These are phyloP conservation scores for Drosophila prostipennis DNA, from an alignment of 2,888 invertebrate species.

Conservation along the genomic window DNA sequence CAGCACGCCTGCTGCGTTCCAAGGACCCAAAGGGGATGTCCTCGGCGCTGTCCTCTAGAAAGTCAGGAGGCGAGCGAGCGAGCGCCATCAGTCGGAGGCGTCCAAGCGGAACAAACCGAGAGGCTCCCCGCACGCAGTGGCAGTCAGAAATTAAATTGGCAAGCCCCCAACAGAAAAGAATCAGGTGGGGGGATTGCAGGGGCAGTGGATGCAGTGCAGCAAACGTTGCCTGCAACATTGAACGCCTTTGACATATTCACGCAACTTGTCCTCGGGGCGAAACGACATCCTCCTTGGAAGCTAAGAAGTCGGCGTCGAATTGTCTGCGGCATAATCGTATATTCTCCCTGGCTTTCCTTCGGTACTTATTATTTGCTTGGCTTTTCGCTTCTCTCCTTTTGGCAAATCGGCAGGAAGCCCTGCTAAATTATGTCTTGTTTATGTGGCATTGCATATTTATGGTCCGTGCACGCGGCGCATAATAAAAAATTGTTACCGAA, in stretches of 20 bases:
- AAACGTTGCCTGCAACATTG: conserved; percentile 68
- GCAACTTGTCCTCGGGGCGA: conserved; percentile 58
- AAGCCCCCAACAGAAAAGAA: conserved; percentile 70
- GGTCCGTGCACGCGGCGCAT: conserved; percentile 56
- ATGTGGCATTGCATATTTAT: conserved; percentile 78
- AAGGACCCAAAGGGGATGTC: conserved; percentile 13
- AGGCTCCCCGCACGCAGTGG: conserved; percentile 74
- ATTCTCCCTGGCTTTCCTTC: conserved; percentile 59
- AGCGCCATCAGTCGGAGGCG: conserved; percentile 67
- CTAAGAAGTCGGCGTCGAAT: conserved; percentile 59
- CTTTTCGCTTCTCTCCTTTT: conserved; percentile 47
- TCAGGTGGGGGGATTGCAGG: too few species aligned
- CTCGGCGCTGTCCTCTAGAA: conserved; percentile 13
- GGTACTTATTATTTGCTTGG: conserved; percentile 73
- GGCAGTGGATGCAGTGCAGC: conserved; percentile 16
- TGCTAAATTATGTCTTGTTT: conserved; percentile 79
- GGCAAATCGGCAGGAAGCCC: conserved; percentile 79
- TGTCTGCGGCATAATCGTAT: conserved; percentile 80
- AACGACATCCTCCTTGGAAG: conserved; percentile 25
- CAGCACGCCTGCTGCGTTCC: conserved; percentile 70
- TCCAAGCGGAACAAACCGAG: conserved; percentile 78
- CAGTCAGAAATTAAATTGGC: conserved; percentile 82
- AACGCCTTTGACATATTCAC: conserved; percentile 78
- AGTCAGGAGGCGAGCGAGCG: conserved; percentile 23
- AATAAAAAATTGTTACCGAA: conserved; percentile 69